Conservation (phyloP, 2,888 invertebrate species). For the Pyrrhosoma nymphula region DNA sequence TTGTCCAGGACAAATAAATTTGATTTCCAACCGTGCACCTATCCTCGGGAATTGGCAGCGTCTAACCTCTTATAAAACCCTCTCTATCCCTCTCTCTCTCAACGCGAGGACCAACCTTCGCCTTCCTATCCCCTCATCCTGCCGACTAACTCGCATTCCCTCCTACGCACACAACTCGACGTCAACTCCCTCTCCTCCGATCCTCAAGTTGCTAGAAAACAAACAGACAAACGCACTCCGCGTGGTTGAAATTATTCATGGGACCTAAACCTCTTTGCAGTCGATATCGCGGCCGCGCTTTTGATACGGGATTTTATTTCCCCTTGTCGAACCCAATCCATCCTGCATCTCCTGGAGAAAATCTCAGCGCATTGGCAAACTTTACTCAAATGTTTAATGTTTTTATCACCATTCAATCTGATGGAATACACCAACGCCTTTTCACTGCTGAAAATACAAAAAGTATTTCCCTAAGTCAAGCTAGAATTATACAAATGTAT, state of each 20-base stretch:
- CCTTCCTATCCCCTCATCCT: neutral
- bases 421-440: too few relatives aligned
- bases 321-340: neutral
- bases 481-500: too few relatives aligned
- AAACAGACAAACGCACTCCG: neutral
- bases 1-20: constrained; percentile 14
- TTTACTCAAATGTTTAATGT: neutral
- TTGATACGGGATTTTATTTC: neutral
- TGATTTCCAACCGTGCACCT: constrained; percentile 10
- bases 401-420: too few relatives aligned
- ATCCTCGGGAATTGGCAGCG: neutral
- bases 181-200: neutral
- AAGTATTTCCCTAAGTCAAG: too few relatives aligned
- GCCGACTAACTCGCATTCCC: neutral
- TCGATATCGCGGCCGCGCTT: neutral
- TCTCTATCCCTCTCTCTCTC: neutral
- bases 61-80: neutral
- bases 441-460: too few relatives aligned
- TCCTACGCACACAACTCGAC: neutral
- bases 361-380: neutral
- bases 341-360: neutral
- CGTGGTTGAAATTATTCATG: neutral
- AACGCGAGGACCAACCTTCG: neutral
- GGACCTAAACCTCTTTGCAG: neutral
- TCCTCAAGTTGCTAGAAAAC: neutral